Percentiles rank a stretch among this genome's conserved stretches.
These are phyloP conservation scores for Lordiphosa fenestrarum DNA, from an alignment of 2,888 invertebrate species.

Conservation along the genomic window DNA sequence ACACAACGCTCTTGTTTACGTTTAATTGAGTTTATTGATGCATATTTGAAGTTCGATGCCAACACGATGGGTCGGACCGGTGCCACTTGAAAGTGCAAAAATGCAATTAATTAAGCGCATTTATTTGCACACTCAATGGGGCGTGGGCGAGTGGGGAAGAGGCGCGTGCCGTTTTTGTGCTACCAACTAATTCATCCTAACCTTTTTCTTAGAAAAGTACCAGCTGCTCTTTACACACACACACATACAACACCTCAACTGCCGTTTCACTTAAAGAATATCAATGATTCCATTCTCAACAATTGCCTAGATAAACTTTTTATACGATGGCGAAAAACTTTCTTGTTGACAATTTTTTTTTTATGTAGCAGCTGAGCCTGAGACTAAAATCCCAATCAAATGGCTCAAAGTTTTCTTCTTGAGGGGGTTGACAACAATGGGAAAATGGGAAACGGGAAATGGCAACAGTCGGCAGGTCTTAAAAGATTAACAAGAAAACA, in stretches of 20 bases:
- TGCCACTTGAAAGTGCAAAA: constrained; percentile 68
- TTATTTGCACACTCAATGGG: constrained; percentile 71
- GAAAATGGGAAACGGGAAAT: neutral
- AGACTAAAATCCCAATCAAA: constrained; percentile 51
- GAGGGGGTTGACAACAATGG: constrained; percentile 31
- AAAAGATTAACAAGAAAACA: constrained; percentile 55
- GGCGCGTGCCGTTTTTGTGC: neutral
- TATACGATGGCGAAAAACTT: constrained; percentile 58
- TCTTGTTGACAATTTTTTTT: constrained; percentile 46
- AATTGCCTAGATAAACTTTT: constrained; percentile 43
- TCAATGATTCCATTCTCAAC: constrained; percentile 32
- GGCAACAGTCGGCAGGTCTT: constrained; percentile 49
- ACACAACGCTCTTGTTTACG: constrained; percentile 55
- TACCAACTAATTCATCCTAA: no score
- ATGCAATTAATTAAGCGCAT: constrained; percentile 75
- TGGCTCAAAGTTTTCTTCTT: constrained; percentile 49
- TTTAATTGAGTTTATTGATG: constrained; percentile 74
- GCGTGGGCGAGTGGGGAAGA: constrained; percentile 23
- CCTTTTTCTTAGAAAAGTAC: neutral
- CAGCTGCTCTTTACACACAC: neutral
- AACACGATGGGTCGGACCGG: constrained; percentile 21
- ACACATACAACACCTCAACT: constrained; percentile 14
- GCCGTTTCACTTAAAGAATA: constrained; percentile 28
- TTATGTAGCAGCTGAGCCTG: constrained; percentile 32
- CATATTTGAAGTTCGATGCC: constrained; percentile 61